Evolutionary conservation across 1,140 invertebrate genomes (phyloP).

Genomic region (Orchestia grillus): DNA sequence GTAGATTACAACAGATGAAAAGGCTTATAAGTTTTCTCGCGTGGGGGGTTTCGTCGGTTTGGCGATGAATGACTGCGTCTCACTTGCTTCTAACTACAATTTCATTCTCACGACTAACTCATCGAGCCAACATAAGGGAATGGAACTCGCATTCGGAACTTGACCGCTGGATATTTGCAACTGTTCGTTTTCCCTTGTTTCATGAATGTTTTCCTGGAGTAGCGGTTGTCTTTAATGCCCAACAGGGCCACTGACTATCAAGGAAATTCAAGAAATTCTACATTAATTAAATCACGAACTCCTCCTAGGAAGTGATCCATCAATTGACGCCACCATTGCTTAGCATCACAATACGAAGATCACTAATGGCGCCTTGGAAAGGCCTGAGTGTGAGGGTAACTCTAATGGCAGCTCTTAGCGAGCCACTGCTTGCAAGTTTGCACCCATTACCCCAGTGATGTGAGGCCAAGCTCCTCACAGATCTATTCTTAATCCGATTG

Average conservation of each 20-base stretch:
- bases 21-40: background rate
- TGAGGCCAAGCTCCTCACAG: background rate
- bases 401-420: conserved; percentile 27
- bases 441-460: conserved; percentile 41
- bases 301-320: conserved; percentile 11
- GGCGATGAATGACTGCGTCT: background rate
- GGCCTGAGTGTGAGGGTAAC: background rate
- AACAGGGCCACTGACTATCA: background rate
- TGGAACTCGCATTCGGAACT: background rate
- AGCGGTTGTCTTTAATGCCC: background rate
- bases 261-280: background rate
- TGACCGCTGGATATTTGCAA: background rate
- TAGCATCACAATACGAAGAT: conserved; percentile 2
- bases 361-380: conserved; percentile 31
- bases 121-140: no score
- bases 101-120: no score
- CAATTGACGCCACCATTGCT: background rate
- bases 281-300: background rate
- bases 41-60: background rate
- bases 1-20: background rate
- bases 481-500: conserved; percentile 40
- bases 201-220: background rate
- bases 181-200: background rate
- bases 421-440: conserved; percentile 37
- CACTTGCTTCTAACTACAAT: background rate